Percentiles rank a stretch among this genome's conserved stretches.
These are phyloP conservation scores for Cancer borealis DNA, from an alignment of 2,888 invertebrate genomes.

Conservation along the genomic window DNA sequence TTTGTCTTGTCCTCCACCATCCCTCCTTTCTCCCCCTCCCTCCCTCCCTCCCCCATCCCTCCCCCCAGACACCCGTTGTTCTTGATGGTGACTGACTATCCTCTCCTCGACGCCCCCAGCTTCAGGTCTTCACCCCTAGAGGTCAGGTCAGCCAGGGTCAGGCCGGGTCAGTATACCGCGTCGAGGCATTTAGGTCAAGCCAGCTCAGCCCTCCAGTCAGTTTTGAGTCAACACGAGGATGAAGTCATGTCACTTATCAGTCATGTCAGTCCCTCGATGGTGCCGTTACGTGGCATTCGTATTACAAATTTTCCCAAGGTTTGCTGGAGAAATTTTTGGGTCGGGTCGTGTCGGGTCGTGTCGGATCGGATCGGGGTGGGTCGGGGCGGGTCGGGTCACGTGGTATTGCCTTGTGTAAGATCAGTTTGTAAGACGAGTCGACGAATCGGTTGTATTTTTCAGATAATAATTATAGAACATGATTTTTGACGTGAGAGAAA, in stretches of 20 bases:
- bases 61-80: background rate
- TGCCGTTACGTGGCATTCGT: conserved; percentile 21
- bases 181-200: conserved; percentile 10
- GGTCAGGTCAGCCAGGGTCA: conserved; percentile 48
- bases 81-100: background rate
- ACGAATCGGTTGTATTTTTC: background rate
- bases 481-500: background rate
- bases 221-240: background rate
- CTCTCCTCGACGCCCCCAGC: background rate
- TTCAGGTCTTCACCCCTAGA: background rate
- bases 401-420: conserved; percentile 16
- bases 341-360: conserved; percentile 7
- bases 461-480: background rate
- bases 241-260: conserved; percentile 28
- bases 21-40: conserved; percentile 28
- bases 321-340: background rate
- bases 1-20: conserved; percentile 61
- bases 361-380: conserved; percentile 7
- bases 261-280: background rate
- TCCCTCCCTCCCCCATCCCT: background rate
- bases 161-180: conserved; percentile 35
- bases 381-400: background rate
- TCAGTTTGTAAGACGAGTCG: background rate
- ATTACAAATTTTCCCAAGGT: background rate
- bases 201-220: background rate